These are phyloP conservation scores for Kuschelorhynchus macadamiae DNA, from an alignment of 2,888 invertebrate species.

Conservation along the genomic window DNA sequence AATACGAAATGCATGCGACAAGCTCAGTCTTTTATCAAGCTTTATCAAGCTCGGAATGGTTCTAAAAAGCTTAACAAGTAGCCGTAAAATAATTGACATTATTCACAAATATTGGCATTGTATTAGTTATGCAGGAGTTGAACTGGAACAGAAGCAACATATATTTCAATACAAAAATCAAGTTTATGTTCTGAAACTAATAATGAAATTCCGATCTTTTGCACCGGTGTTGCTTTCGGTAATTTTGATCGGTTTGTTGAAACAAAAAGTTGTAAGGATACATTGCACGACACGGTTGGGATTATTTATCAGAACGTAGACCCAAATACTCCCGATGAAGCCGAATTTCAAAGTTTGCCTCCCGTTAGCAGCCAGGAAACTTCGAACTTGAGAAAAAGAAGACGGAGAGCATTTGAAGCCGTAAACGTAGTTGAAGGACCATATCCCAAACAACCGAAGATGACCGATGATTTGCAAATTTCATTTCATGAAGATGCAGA, in stretches of 20 bases:
- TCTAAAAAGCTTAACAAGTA: conserved; percentile 41
- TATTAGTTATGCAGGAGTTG: conserved; percentile 23
- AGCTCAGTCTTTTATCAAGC: conserved; percentile 21
- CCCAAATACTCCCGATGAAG: conserved; percentile 3
- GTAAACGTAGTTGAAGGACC: conserved; percentile 54
- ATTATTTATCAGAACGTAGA: conserved; percentile 41
- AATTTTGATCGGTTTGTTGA: conserved; percentile 33
- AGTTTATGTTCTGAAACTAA: too few relatives aligned
- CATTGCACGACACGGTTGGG: conserved; percentile 43
- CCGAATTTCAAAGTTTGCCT: not conserved
- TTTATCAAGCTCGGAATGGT: conserved; percentile 27
- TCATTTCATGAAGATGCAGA: too few relatives aligned
- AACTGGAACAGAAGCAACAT: conserved; percentile 28
- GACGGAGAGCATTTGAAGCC: too few relatives aligned
- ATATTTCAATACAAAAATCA: conserved; percentile 26
- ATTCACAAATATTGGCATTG: conserved; percentile 45
- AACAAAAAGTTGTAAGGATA: conserved; percentile 43
- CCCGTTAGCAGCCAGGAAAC: too few relatives aligned
- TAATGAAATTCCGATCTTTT: conserved; percentile 7
- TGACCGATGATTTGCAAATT: too few relatives aligned
- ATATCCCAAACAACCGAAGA: too few relatives aligned
- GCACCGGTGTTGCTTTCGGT: conserved; percentile 36
- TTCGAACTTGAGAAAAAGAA: conserved; percentile 47
- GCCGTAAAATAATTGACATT: conserved; percentile 44
- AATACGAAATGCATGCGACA: conserved; percentile 26